Base-by-base conservation (phyloP, 2,888 invertebrate genomes). In the Zygogramma bicolorata region DNA sequence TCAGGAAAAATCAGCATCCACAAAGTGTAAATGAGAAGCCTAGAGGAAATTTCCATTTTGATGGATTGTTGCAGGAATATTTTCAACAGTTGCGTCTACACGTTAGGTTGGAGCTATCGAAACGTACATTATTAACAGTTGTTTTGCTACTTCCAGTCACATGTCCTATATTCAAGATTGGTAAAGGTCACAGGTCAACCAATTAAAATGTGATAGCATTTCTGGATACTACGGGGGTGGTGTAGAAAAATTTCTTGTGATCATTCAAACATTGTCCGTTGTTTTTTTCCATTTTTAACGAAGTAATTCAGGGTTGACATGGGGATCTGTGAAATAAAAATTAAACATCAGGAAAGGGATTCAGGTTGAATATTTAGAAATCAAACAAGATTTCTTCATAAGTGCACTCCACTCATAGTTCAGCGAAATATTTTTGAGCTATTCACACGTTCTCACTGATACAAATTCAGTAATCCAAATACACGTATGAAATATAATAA, bases 1-100 rank as follows among this genome's bases (percentile, higher is more conserved):
- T 80, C 78, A 29, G 79, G 76, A 46, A 80, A 77, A 59, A 79
- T 62, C 70, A 79, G 65, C 77, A 80, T 77, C 80, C 80, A 80
- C 58, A 77, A 76, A 59, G 80, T 75, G 40, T 78, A 79, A 68
- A 77, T 73, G n/a, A 79, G 68, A 70, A 80, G 71, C 58, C 75
- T 74, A 31, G 75, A 68, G 46, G 77, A 74, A 20, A 65, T 63
- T 74, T 73, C 75, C 77, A 77, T 77, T 59, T 75, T 71, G 65
- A 57, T n/a, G 42, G 40, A 29, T 57, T 57, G 57, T 53, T 68
- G 25, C 10, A 63, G 46, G 63, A 63, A 20, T 63, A 27, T 61
- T 60, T 59, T 66, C 59, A 61, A 70, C 61, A 59, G 29, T 53
- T 74, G 68, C 68, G 70, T 68, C 70, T 66, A 65, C 60, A 38